A percentile compares a stretch with the other conserved stretches of the same genome.
Conservation (phyloP, 2,888 invertebrate species). For the Chymomyza fuscimana region DNA sequence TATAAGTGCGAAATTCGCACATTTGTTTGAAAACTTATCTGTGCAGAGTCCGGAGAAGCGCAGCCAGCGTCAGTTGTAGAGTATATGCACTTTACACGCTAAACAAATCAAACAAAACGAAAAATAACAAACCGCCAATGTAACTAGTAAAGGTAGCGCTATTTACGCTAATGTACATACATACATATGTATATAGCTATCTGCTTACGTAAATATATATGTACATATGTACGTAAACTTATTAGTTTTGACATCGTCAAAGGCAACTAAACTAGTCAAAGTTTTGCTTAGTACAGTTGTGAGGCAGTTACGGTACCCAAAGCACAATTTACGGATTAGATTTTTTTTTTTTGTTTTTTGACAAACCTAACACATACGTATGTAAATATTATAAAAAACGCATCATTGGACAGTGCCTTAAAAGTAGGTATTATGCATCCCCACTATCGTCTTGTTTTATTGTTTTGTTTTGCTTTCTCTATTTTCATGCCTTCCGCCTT, state of each 20-base stretch:
- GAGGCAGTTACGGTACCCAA: neutral
- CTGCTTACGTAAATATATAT: neutral
- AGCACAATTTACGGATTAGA: neutral
- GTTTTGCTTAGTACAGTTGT: neutral
- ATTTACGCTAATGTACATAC: neutral
- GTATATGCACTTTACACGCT: constrained; percentile 33
- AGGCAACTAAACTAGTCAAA: neutral
- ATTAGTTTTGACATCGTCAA: neutral
- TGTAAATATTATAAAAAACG: neutral
- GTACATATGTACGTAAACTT: neutral
- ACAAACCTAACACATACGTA: neutral
- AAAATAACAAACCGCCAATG: constrained; percentile 2
- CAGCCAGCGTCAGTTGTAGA: constrained; percentile 6
- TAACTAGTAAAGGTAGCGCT: neutral
- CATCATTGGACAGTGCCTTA: neutral
- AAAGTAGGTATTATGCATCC: neutral
- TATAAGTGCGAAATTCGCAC: neutral
- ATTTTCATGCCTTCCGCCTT: neutral
- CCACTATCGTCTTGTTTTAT: neutral
- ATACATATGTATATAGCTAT: neutral
- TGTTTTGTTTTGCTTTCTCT: constrained; percentile 2
- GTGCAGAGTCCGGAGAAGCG: neutral
- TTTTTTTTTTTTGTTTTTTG: neutral
- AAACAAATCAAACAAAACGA: constrained; percentile 8
- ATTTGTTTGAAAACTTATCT: neutral